phyloP scores from a whole-genome alignment of 2,113 vertebrate genomes.

The Erinaceus europaeus region DNA sequence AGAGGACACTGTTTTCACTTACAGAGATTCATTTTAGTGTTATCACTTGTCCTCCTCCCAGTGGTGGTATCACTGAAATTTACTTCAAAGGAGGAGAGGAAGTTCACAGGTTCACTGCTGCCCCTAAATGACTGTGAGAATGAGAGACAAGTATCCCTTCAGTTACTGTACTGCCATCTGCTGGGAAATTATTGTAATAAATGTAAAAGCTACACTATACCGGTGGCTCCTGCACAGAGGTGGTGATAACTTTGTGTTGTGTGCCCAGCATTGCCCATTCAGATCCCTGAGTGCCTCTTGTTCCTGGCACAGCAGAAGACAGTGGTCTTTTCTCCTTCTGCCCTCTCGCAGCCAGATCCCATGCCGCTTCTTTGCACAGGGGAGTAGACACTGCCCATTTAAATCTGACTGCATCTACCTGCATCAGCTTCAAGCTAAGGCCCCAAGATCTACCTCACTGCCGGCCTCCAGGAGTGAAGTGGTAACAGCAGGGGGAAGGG shows the following conservation, averaged over 20 bases:
- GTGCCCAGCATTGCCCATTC: neutral
- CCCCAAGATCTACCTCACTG: neutral
- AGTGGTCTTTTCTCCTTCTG: neutral
- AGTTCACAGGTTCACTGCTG: no score
- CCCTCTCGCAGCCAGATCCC: slow-evolving; percentile 83
- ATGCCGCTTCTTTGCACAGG: slow-evolving; percentile 85
- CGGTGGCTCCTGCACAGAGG: rapidly evolving
- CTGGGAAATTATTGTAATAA: slow-evolving; percentile 30
- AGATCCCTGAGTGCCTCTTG: neutral
- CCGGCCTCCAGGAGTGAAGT: neutral
- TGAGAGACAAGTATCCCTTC: neutral
- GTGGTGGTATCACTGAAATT: neutral
- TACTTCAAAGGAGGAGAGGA: neutral
- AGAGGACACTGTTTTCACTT: neutral
- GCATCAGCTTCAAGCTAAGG: slow-evolving; percentile 78
- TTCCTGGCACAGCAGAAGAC: neutral
- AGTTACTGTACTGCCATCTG: slow-evolving; percentile 55
- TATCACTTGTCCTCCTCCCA: neutral
- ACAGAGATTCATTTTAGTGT: neutral
- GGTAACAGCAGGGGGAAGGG: neutral
- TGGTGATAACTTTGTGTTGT: neutral
- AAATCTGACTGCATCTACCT: slow-evolving; percentile 89
- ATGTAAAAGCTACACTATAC: neutral
- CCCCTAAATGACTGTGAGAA: neutral
- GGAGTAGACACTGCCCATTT: slow-evolving; percentile 87